Conservation (phyloP, 2,797 vertebrate species). For the Leucoraja ocellata region DNA sequence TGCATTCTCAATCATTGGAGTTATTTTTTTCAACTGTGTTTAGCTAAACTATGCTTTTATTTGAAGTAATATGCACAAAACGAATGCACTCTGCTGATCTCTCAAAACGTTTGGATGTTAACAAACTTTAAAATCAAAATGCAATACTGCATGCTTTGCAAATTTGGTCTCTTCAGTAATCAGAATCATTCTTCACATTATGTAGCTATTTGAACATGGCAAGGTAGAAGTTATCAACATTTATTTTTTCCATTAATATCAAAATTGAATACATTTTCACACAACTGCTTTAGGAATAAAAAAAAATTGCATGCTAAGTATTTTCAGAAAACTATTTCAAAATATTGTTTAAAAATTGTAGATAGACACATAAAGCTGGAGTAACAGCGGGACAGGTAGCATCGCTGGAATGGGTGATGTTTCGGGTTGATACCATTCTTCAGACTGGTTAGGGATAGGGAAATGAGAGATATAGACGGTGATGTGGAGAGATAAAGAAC, state of each 20-base stretch:
- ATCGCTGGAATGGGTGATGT: no score
- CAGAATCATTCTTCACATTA: not conserved
- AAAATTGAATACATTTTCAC: not conserved
- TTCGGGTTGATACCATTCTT: no score
- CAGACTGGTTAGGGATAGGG: no score
- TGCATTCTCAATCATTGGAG: not conserved
- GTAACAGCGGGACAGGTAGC: no score
- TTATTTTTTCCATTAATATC: no score
- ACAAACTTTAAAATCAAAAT: not conserved
- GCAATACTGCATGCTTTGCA: not conserved
- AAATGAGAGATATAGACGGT: no score
- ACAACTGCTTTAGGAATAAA: not conserved
- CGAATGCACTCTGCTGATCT: not conserved
- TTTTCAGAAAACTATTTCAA: not conserved
- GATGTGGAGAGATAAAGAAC: no score
- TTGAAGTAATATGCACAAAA: not conserved
- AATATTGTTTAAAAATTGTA: not conserved
- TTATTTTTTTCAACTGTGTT: no score
- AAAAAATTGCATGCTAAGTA: not conserved
- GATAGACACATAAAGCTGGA: no score
- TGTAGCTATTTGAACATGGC: not conserved
- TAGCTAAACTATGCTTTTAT: not conserved
- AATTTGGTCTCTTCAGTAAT: not conserved
- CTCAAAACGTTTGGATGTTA: no score
- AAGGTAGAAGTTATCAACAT: not conserved